Evolutionary conservation across 92 coral and sea anemone genomes (phyloP), one percentile per base, ranked within the genome.

Genomic region (Palythoa grandis): DNA sequence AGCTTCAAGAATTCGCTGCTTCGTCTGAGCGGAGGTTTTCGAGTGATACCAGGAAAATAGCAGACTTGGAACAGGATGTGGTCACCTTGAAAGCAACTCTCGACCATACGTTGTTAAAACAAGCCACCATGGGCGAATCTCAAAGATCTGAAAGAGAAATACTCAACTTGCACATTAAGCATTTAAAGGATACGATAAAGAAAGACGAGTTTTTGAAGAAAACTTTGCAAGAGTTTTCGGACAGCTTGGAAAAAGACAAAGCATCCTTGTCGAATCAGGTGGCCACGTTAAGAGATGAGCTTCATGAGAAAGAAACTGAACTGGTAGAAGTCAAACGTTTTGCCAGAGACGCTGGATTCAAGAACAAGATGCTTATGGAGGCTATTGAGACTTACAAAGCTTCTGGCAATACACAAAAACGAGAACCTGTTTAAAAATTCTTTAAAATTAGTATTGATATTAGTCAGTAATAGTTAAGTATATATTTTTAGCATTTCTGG

Each of bases 311-410:
- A 22, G 56, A 50, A 12, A 24, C 25, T 24, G 85, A 80, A 24
- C 74, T 80, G 53, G 15, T 39, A 15, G 85, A 80, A 38, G 73
- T 80, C 2, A 80, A 80, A 47, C 73, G 85, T 40, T 80, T 80
- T 80, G 85, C 85, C 58, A 65, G 74, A 66, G 58, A 80, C 15
- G 58, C 85, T 38, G 74, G 85, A 35, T 63, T 65, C 1, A 80
- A 29, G 61, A 80, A 80, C 60, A 80, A 80, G 20, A 66, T 65
- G 60, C 15, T 80, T 17, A 80, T 43, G 53, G 85, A 47, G 16
- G 47, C 85, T 14, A 22, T 80, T 10, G 85, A 80, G 63, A 66
- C 25, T 11, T 63, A 66, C 74, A 17, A 65, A 65, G 14, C 35
- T 15, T 50, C 74, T 43, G 74, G 58, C 40, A 23, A 25, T 54